A percentile compares a stretch with the other conserved stretches of the same genome.
phyloP scores from a whole-genome alignment of 2,797 vertebrate genomes.

The Steatocranus sp. region DNA sequence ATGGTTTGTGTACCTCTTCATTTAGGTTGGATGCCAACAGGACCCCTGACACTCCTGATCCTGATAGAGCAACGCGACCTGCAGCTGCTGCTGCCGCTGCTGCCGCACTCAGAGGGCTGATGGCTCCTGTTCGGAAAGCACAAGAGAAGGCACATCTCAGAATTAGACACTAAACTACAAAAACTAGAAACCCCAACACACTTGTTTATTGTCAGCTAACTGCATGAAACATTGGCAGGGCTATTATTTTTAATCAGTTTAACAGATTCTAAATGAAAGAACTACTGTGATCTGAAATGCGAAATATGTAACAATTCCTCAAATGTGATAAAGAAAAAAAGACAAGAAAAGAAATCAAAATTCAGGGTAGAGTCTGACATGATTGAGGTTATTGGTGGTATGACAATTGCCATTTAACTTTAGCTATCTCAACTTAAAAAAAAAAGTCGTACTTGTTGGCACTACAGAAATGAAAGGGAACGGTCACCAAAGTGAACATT shows the following conservation, averaged over 20 bases:
- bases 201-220: neutral
- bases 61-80: constrained; percentile 92
- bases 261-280: neutral
- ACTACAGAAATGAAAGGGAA: neutral
- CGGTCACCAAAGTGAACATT: neutral
- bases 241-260: neutral
- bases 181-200: neutral
- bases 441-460: neutral
- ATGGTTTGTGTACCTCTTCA: constrained; percentile 83
- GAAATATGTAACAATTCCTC: neutral
- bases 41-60: constrained; percentile 88
- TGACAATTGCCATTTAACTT: neutral
- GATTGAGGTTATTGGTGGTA: neutral
- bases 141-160: neutral
- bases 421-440: neutral
- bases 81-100: constrained; percentile 93
- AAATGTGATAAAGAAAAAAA: neutral
- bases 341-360: neutral
- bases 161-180: neutral
- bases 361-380: neutral
- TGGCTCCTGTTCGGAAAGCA: constrained; percentile 82
- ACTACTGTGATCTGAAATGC: neutral
- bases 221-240: neutral
- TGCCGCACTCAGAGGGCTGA: constrained; percentile 93
- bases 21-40: constrained; percentile 98